phyloP scores from a whole-genome alignment of 1,140 invertebrate genomes.

The Leptinotarsa defecta region DNA sequence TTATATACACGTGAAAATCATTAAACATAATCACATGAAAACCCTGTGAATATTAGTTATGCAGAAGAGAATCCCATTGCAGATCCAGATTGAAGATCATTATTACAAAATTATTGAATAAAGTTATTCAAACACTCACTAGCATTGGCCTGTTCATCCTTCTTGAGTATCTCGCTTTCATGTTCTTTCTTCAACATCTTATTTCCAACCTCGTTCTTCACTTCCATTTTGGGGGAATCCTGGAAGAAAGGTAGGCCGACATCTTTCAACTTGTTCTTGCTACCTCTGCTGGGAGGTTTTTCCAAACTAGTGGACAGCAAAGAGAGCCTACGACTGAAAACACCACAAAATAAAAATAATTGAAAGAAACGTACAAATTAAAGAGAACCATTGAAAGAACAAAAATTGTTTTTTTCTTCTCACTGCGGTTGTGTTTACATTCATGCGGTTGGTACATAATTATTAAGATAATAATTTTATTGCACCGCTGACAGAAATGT shows the following conservation, averaged over 20 bases:
- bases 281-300: conserved; percentile 15
- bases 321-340: conserved; percentile 19
- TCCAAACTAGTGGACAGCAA: conserved; percentile 18
- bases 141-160: background rate
- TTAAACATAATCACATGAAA: no score
- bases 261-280: conserved; percentile 15
- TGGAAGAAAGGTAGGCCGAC: conserved; percentile 20
- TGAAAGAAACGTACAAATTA: background rate
- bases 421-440: no score
- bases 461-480: no score
- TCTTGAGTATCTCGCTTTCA: background rate
- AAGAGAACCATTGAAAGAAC: no score
- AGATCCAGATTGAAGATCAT: conserved; percentile 31
- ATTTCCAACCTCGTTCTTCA: background rate
- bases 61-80: conserved; percentile 26
- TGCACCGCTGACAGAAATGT: no score
- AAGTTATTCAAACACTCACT: background rate
- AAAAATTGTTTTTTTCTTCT: no score
- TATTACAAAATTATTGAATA: no score
- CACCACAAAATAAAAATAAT: background rate
- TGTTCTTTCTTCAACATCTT: background rate
- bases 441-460: no score
- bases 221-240: background rate
- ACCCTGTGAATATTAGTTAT: conserved; percentile 18
- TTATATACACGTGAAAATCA: background rate